A percentile compares a stretch with the other conserved stretches of the same genome.
These are phyloP conservation scores for Chelon auratus DNA, from an alignment of 2,797 vertebrate species.

Conservation along the genomic window DNA sequence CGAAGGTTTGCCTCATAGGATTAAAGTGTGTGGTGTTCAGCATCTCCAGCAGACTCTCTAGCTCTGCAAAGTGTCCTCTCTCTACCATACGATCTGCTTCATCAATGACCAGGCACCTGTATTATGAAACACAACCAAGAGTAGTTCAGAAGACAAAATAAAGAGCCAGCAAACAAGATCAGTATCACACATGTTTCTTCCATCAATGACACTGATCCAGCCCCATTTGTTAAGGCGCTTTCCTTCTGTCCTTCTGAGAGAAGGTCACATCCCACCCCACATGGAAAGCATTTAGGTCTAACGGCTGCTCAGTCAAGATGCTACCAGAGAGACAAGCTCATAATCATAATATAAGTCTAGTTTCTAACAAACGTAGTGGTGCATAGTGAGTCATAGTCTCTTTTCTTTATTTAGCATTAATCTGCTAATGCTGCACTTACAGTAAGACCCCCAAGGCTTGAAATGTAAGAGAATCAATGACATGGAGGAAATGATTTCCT, in stretches of 20 bases:
- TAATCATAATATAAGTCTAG: not conserved
- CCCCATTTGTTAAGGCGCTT: no score
- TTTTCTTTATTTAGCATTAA: not conserved
- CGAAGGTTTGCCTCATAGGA: conserved; percentile 91
- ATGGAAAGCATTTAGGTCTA: no score
- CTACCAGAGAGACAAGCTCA: not conserved
- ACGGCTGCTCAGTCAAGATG: not conserved
- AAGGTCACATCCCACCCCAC: no score
- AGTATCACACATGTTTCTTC: not conserved
- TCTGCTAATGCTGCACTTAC: not conserved
- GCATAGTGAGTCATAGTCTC: no score
- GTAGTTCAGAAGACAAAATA: not conserved
- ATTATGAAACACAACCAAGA: conserved; percentile 1
- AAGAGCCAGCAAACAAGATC: not conserved
- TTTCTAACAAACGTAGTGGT: not conserved
- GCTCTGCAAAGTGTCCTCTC: conserved; percentile 94
- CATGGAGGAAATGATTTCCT: not conserved
- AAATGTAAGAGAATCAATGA: not conserved
- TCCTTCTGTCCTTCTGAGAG: no score
- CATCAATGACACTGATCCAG: no score
- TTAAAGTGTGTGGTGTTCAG: conserved; percentile 91
- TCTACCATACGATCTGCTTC: conserved; percentile 99
- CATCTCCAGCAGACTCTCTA: conserved; percentile 93
- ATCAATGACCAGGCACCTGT: conserved; percentile 96
- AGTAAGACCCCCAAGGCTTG: not conserved